Evolutionary conservation across 2,797 vertebrate genomes (phyloP).

Genomic region (Trachops cirrhosus): DNA sequence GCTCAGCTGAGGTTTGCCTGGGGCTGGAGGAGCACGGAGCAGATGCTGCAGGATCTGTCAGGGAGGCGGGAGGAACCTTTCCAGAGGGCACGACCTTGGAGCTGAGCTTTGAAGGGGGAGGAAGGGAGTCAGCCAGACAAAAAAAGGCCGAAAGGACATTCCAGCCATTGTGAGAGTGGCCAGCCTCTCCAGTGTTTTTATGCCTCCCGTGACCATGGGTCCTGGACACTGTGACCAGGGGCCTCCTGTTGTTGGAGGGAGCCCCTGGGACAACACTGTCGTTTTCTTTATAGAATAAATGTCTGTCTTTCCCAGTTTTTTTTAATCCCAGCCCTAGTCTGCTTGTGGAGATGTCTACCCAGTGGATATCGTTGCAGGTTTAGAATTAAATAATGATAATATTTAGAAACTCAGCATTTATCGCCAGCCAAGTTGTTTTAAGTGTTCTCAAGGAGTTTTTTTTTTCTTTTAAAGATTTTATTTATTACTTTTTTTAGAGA

Average conservation of each 20-base stretch:
- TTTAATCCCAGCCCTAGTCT: background rate
- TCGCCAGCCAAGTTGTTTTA: too few relatives aligned
- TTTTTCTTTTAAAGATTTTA: too few relatives aligned
- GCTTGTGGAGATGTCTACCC: background rate
- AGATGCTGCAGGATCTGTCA: background rate
- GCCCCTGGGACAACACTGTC: background rate
- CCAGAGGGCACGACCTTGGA: background rate
- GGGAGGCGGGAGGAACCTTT: background rate
- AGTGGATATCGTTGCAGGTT: background rate
- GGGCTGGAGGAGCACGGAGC: background rate
- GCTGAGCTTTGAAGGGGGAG: background rate
- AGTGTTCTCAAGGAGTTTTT: background rate
- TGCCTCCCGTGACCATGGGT: accelerated
- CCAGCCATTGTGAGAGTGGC: background rate
- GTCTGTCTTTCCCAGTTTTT: background rate
- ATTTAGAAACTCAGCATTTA: background rate
- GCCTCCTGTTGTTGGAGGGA: background rate
- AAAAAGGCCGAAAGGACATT: background rate
- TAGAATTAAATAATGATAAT: background rate
- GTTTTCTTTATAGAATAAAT: background rate
- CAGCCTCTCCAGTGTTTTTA: accelerated
- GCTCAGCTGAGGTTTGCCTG: background rate
- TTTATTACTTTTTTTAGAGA: too few relatives aligned
- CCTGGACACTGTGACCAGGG: background rate
- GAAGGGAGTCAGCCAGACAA: background rate